Base-by-base conservation (phyloP, 2,888 invertebrate species). In the Zaprionus lineosus region DNA sequence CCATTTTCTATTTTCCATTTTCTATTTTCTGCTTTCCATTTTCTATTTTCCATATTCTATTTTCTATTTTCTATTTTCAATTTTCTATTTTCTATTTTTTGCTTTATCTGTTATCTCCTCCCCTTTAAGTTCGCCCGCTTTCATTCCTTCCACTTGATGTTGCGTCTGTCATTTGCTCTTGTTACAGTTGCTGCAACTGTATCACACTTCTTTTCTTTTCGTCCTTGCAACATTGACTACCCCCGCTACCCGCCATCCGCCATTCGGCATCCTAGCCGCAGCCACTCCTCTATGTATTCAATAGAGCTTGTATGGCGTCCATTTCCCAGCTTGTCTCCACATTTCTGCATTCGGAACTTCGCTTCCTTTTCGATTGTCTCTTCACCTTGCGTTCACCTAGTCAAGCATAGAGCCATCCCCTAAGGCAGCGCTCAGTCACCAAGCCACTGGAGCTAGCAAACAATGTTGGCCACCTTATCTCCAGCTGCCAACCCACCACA, bases 331-430 rank as follows among this genome's bases (percentile, higher is more conserved):
- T 52, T 46, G 43, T 46, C 41, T 69, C 46, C 61, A n/a, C n/a
- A 57, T 52, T 52, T 57, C 46, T 78, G 61, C 66, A 60, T 69
- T 56, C 60, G 33, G 43, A 67, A 72, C 57, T 75, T 72, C 26
- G 55, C 43, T 68, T 66, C 55, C 40, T 57, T 52, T 47, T 56
- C 47, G 44, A 33, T 36, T 40, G n/a, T 53, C 59, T 65, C 36
- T 65, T 53, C 50, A 71, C 65, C 72, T 71, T 46, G 58, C 28
- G 3, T 21, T 16, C 12, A n/a, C n/a, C n/a, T n/a, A n/a, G n/a
- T n/a, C n/a, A n/a, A n/a, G n/a, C n/a, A n/a, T n/a, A n/a, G n/a
- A n/a, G n/a, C n/a, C n/a, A n/a, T n/a, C n/a, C n/a, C n/a, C n/a
- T n/a, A n/a, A n/a, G n/a, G n/a, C n/a, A n/a, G n/a, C 6, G 11